Evolutionary conservation across 2,888 invertebrate species (phyloP), one percentile per base, ranked within the genome.

Genomic region (Leucophora obtusa): DNA sequence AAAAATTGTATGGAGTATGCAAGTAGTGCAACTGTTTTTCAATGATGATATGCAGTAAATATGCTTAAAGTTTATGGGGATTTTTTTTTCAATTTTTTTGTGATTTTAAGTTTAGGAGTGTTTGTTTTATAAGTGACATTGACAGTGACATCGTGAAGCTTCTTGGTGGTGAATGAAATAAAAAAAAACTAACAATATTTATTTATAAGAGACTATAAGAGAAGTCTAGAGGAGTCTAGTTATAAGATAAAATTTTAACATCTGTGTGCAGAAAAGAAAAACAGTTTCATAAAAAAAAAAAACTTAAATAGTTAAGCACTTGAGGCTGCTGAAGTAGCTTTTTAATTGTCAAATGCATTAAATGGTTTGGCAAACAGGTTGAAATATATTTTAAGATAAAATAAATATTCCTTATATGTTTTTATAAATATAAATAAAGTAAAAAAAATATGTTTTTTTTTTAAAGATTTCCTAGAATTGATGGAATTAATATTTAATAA

Each of bases 241-340:
- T 17, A 47, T 47, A 58, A 63, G 72, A 73, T 73, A 76, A 81
- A 76, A 70, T 17, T 60, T 70, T 17, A 73, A 65, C 81, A 81
- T 77, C 77, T 81, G 76, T 77, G 70, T 54, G 47, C 47, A 53
- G 53, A 60, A 54, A 58, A 63, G 63, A 66, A 74, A 81, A 81
- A 75, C 75, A 62, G 56, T 71, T 62, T 66, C 71, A 43, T 47
- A 50, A 15, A 59, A 11, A 70, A 56, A 62, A 43, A 56, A 21
- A 21, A 54, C 53, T 21, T 21, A 21, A 38, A 68, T 53, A 76
- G 76, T 84, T 85, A 85, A 87, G 84, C 86, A 86, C 86, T 86
- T 85, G 82, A 82, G 82, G 87, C 86, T 87, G 87, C 88, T 87
- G 87, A 87, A 86, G 87, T 85, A 88, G 88, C 87, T 86, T 81